These are phyloP conservation scores for Colossoma macropomum DNA, from an alignment of 2,113 vertebrate species.

Conservation along the genomic window DNA sequence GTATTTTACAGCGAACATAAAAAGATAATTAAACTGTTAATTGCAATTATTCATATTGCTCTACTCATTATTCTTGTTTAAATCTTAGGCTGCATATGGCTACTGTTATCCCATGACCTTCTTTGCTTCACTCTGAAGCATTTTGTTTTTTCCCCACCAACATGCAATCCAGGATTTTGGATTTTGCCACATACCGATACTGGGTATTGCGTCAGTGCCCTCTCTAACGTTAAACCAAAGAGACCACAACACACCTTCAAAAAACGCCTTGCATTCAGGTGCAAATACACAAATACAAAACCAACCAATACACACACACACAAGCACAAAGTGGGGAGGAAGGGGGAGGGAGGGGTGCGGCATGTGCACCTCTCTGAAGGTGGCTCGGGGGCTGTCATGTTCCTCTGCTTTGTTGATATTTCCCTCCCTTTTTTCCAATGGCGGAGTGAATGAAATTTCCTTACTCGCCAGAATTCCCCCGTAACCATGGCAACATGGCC, in stretches of 20 bases:
- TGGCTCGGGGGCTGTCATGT: constrained; percentile 43
- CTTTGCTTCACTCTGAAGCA: background rate
- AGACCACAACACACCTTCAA: background rate
- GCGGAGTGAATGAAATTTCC: constrained; percentile 81
- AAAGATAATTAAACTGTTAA: no score
- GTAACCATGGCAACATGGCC: constrained; percentile 83
- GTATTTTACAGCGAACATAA: no score
- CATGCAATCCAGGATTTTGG: no score
- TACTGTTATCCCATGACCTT: background rate
- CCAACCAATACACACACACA: constrained; percentile 42
- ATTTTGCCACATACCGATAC: no score
- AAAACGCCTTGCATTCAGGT: constrained; percentile 26
- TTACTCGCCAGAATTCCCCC: constrained; percentile 82
- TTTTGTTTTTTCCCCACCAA: background rate
- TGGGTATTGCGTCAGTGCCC: no score
- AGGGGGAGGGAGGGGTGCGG: constrained; percentile 1
- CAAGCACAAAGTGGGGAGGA: background rate
- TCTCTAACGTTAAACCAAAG: constrained; percentile 8
- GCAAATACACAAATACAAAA: constrained; percentile 57
- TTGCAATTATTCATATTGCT: no score
- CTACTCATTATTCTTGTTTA: background rate
- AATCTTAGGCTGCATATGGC: background rate
- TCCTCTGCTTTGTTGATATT: constrained; percentile 73
- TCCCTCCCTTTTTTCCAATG: constrained; percentile 63
- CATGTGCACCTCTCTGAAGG: constrained; percentile 33